Conservation (phyloP, 2,888 invertebrate species). For the Lepidochrysops patricia region DNA sequence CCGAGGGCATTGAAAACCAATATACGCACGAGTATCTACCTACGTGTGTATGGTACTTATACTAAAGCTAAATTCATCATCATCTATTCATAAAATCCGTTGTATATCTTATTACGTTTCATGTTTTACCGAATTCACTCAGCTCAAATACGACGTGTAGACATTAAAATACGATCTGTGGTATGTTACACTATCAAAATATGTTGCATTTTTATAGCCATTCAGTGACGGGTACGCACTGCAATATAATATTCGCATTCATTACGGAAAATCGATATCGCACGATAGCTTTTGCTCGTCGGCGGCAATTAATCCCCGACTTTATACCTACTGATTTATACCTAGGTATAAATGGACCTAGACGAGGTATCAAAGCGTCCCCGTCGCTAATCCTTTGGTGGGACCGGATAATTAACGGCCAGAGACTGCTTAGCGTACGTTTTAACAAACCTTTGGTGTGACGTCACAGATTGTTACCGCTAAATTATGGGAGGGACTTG, state of each 20-base stretch:
- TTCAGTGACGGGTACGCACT: neutral
- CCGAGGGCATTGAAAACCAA: no score
- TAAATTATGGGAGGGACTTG: neutral
- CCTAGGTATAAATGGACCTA: neutral
- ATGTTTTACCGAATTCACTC: no score
- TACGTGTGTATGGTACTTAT: no score
- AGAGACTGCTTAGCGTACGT: slow-evolving; percentile 22
- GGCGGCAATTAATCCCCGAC: slow-evolving; percentile 16
- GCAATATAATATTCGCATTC: slow-evolving; percentile 8
- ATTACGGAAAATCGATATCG: slow-evolving; percentile 15
- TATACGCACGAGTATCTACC: no score
- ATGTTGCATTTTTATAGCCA: neutral
- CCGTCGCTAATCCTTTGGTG: slow-evolving; percentile 26
- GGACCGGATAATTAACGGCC: slow-evolving; percentile 26
- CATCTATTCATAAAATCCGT: no score
- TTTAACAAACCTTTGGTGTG: slow-evolving; percentile 13
- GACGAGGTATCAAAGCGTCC: slow-evolving; percentile 14
- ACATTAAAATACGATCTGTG: neutral
- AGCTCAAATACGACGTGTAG: no score
- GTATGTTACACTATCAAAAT: neutral
- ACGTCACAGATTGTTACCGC: slow-evolving; percentile 13
- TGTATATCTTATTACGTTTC: no score
- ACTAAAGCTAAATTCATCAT: no score
- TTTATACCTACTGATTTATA: slow-evolving; percentile 13
- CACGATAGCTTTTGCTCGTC: slow-evolving; percentile 11